phyloP scores from a whole-genome alignment of 2,113 vertebrate genomes.

The Gallinago paraguaiae region DNA sequence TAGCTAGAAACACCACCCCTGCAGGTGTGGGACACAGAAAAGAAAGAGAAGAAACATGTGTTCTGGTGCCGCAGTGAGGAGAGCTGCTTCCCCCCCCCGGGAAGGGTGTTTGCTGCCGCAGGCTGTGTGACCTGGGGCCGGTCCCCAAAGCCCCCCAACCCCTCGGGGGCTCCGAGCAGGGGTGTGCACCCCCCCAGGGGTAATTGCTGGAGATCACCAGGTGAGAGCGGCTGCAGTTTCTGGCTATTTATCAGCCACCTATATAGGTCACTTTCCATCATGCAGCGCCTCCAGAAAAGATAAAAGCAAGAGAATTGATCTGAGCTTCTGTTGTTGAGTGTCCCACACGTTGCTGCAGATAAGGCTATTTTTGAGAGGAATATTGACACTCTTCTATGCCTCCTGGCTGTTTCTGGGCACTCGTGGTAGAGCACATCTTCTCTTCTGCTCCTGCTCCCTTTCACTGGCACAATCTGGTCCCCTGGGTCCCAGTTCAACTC shows the following conservation, averaged over 20 bases:
- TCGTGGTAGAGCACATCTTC: rapidly evolving
- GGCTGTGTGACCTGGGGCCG: neutral
- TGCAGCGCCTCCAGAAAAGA: neutral
- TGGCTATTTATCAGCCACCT: neutral
- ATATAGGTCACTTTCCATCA: neutral
- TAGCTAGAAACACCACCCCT: neutral
- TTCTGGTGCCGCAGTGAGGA: neutral
- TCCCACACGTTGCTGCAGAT: neutral
- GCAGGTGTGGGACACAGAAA: neutral
- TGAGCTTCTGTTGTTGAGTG: neutral
- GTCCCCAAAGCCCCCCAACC: neutral
- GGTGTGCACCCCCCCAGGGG: neutral
- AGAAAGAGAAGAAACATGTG: neutral
- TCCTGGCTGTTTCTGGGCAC: neutral
- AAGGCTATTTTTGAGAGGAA: neutral
- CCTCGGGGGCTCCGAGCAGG: neutral
- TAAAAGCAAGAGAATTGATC: neutral
- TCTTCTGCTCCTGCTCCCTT: neutral
- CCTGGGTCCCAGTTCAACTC: neutral
- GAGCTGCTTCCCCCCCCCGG: neutral
- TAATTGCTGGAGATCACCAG: neutral
- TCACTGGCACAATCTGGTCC: neutral
- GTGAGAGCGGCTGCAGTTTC: neutral
- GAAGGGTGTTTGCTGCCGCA: rapidly evolving
- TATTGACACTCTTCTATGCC: rapidly evolving